Evolutionary conservation across 2,113 vertebrate genomes (phyloP).

Genomic region (Myotis brandtii): DNA sequence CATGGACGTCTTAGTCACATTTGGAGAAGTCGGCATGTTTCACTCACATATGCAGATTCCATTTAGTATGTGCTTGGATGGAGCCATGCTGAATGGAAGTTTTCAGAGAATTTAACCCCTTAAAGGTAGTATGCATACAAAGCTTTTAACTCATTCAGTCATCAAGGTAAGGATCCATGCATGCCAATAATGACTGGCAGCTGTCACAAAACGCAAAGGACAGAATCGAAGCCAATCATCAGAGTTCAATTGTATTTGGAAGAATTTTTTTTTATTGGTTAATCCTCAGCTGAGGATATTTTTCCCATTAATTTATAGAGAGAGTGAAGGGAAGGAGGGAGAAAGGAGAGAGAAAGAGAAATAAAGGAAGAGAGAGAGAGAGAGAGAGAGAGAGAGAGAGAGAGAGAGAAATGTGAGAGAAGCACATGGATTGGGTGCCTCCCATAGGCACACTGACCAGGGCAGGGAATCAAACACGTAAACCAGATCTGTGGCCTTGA

Average conservation of each 20-base stretch:
- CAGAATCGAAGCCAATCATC: not conserved
- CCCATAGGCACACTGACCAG: too few relatives aligned
- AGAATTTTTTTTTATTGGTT: not conserved
- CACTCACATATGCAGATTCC: not conserved
- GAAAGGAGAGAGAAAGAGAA: too few relatives aligned
- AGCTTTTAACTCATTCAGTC: not conserved
- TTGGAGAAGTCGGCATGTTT: not conserved
- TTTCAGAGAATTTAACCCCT: not conserved
- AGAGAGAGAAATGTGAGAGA: too few relatives aligned
- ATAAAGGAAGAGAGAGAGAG: too few relatives aligned
- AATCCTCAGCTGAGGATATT: too few relatives aligned
- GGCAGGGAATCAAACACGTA: too few relatives aligned
- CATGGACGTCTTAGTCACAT: not conserved
- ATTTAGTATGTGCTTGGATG: not conserved
- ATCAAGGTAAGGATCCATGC: not conserved
- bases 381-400: too few relatives aligned
- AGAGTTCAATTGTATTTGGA: not conserved
- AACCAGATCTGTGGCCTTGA: too few relatives aligned
- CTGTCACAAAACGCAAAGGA: slow-evolving; percentile 22
- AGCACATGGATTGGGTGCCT: too few relatives aligned
- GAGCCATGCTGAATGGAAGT: not conserved
- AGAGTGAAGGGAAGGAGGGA: too few relatives aligned
- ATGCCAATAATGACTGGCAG: not conserved
- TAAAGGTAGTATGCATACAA: not conserved
- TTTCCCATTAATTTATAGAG: too few relatives aligned